phyloP scores from a whole-genome alignment of 2,113 vertebrate genomes.

The Otolemur garnettii region DNA sequence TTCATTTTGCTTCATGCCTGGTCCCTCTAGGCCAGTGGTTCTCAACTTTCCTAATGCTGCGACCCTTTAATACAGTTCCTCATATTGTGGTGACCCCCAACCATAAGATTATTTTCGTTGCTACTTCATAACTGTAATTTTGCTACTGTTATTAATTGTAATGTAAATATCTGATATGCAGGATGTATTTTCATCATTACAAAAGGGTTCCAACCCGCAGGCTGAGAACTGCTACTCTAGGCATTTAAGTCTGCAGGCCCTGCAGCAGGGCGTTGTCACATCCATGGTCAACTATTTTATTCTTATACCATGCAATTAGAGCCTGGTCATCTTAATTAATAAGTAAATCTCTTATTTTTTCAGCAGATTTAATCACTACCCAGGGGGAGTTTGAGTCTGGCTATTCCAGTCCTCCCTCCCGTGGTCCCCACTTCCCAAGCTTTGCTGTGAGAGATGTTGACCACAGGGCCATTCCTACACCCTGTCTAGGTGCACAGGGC shows the following conservation, averaged over 20 bases:
- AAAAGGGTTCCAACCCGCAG: too few relatives aligned
- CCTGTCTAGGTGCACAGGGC: not conserved
- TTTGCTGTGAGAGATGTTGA: not conserved
- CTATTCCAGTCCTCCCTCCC: not conserved
- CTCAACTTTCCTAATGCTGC: too few relatives aligned
- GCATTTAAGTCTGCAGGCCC: not conserved
- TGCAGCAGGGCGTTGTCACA: not conserved
- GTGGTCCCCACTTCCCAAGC: not conserved
- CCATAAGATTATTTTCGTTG: too few relatives aligned
- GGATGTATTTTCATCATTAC: too few relatives aligned
- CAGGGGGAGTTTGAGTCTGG: not conserved
- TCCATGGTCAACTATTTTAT: not conserved
- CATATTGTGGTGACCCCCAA: too few relatives aligned
- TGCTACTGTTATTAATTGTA: too few relatives aligned
- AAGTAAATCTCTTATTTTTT: slow-evolving; percentile 37
- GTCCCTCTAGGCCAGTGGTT: not conserved
- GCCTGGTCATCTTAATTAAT: not conserved
- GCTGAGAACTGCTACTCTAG: too few relatives aligned
- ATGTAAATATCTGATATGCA: too few relatives aligned
- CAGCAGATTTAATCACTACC: not conserved
- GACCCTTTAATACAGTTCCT: too few relatives aligned
- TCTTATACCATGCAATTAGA: not conserved
- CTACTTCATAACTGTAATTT: too few relatives aligned
- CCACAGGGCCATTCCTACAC: too few relatives aligned
- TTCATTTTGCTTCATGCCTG: not conserved